phyloP scores from a whole-genome alignment of 2,113 vertebrate species.

The Neogobius melanostomus region DNA sequence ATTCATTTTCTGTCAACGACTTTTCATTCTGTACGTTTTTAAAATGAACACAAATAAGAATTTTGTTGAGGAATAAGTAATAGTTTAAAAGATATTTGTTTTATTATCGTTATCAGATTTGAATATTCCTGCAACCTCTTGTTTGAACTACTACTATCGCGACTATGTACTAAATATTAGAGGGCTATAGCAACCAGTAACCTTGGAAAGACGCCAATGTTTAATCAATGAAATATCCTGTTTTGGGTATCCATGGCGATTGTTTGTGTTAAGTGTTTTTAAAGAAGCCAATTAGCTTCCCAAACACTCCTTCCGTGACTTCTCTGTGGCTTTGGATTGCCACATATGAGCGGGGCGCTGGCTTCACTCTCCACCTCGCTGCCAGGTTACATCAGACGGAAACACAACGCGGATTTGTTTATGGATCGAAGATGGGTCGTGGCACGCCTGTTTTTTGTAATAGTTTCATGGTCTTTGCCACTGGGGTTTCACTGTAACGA shows the following conservation, averaged over 20 bases:
- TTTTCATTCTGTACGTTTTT: too few species aligned
- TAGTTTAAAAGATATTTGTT: not conserved
- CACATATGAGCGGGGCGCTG: conserved; percentile 45
- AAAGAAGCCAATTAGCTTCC: conserved; percentile 40
- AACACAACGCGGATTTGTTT: conserved; percentile 29
- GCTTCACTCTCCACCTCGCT: conserved; percentile 64
- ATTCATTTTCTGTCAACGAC: too few species aligned
- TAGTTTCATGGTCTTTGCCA: conserved; percentile 45
- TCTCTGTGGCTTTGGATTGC: conserved; percentile 46
- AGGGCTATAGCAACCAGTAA: not conserved
- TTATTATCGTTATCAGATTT: not conserved
- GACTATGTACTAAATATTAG: too few species aligned
- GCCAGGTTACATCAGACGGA: conserved; percentile 60
- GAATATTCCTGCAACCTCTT: not conserved
- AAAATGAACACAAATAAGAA: too few species aligned
- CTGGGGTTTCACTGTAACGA: conserved; percentile 48
- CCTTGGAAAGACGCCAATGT: not conserved
- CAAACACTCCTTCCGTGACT: conserved; percentile 24
- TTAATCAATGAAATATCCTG: conserved; percentile 4
- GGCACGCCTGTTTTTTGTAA: conserved; percentile 43
- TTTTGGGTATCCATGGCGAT: conserved; percentile 27
- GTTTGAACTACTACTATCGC: not conserved
- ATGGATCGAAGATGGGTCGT: conserved; percentile 37
- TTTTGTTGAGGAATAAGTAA: too few species aligned
- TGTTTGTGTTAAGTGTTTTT: conserved; percentile 31